These are phyloP conservation scores for Puntigrus tetrazona DNA, from an alignment of 2,113 vertebrate genomes.

Conservation along the genomic window DNA sequence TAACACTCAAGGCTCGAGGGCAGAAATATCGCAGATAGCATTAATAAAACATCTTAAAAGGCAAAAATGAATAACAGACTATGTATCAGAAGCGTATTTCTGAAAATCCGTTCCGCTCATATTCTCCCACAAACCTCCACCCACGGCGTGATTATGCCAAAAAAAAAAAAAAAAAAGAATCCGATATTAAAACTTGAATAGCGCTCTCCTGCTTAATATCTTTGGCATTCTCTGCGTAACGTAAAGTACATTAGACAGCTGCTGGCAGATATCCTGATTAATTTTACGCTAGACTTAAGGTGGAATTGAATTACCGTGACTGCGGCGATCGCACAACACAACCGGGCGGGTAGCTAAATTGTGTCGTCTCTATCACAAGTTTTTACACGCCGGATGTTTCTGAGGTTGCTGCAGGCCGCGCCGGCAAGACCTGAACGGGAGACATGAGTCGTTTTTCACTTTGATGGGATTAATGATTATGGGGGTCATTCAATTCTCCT, in stretches of 20 bases:
- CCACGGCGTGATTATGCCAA: slow-evolving; percentile 41
- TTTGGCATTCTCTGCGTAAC: slow-evolving; percentile 53
- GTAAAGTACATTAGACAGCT: slow-evolving; percentile 51
- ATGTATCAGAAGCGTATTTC: neutral
- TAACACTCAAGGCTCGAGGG: slow-evolving; percentile 10
- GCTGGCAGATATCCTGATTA: slow-evolving; percentile 56
- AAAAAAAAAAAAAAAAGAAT: slow-evolving; percentile 37
- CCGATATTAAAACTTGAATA: slow-evolving; percentile 55
- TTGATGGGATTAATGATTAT: slow-evolving; percentile 49
- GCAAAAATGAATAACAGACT: slow-evolving; percentile 35
- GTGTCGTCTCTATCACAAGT: slow-evolving; percentile 36
- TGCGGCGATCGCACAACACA: slow-evolving; percentile 53
- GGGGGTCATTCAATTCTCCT: slow-evolving; percentile 26
- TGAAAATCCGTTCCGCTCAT: slow-evolving; percentile 41
- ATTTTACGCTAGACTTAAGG: slow-evolving; percentile 57
- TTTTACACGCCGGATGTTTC: slow-evolving; percentile 44
- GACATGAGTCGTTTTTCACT: slow-evolving; percentile 28
- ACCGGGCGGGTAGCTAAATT: slow-evolving; percentile 38
- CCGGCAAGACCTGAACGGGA: neutral
- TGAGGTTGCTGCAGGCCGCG: neutral
- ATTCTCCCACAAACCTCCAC: slow-evolving; percentile 44
- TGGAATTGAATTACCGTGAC: slow-evolving; percentile 58
- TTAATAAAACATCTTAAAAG: slow-evolving; percentile 14
- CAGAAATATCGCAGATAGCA: slow-evolving; percentile 22
- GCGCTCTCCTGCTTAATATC: slow-evolving; percentile 43